Percentiles rank a stretch among this genome's conserved stretches.
Conservation (phyloP, 2,888 invertebrate species). For the Hanleya hanleyi region DNA sequence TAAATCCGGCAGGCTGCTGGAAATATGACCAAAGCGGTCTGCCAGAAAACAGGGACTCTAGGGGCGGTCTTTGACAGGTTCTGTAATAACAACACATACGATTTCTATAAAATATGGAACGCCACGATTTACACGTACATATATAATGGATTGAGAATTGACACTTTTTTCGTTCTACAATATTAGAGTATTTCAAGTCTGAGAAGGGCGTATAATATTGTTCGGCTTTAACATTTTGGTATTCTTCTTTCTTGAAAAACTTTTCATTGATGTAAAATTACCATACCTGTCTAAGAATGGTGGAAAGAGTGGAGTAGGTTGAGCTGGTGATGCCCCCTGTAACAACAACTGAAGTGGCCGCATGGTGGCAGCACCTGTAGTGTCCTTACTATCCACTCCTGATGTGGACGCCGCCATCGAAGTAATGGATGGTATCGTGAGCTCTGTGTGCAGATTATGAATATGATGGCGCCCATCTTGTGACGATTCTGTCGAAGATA, state of each 20-base stretch:
- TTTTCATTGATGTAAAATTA: background rate
- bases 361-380: background rate
- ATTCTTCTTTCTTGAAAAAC: background rate
- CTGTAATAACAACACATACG: background rate
- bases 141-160: background rate
- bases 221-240: background rate
- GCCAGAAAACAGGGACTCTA: background rate
- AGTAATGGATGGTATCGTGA: background rate
- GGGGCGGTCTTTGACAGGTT: background rate
- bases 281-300: constrained; percentile 50
- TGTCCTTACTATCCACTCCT: background rate
- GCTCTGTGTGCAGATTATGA: background rate
- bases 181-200: background rate
- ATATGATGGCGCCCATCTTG: background rate
- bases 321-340: constrained; percentile 34
- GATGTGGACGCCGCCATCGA: background rate
- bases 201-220: background rate
- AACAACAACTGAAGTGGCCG: constrained; percentile 6
- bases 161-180: background rate
- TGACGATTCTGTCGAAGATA: no score
- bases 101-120: background rate
- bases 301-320: constrained; percentile 53
- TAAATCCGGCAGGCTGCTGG: background rate
- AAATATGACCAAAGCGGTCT: constrained; percentile 4
- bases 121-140: background rate